These are phyloP conservation scores for Leptinotarsa defecta DNA, from an alignment of 1,140 invertebrate genomes.

Conservation along the genomic window DNA sequence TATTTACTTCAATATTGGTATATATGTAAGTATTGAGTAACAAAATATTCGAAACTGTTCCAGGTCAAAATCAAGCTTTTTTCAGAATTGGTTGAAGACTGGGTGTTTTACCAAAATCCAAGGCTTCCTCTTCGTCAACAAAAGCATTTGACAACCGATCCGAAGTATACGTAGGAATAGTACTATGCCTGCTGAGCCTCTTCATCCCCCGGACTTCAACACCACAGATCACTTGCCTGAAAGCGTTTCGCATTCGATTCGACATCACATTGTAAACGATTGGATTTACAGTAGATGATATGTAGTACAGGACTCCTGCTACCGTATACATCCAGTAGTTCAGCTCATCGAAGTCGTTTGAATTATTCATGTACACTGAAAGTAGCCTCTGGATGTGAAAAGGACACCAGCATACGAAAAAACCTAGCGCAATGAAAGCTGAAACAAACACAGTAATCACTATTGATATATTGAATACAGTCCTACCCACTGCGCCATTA, in stretches of 20 bases:
- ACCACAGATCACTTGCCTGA: constrained; percentile 61
- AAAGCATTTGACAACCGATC: neutral
- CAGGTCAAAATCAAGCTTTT: neutral
- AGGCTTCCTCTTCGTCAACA: neutral
- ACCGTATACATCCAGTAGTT: constrained; percentile 82
- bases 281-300: constrained; percentile 87
- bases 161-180: neutral
- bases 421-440: constrained; percentile 95
- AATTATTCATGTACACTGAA: constrained; percentile 67
- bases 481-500: neutral
- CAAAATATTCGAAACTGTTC: neutral
- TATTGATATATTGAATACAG: neutral
- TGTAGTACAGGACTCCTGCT: constrained; percentile 83
- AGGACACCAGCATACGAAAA: constrained; percentile 96
- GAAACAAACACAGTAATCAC: constrained; percentile 48
- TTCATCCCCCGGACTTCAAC: constrained; percentile 31
- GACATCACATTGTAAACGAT: constrained; percentile 93
- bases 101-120: neutral
- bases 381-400: constrained; percentile 90
- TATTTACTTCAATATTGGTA: neutral
- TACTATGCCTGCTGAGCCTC: neutral
- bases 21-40: neutral
- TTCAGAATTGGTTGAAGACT: neutral
- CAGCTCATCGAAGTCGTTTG: constrained; percentile 65
- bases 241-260: constrained; percentile 79